Percentiles rank a stretch among this genome's conserved stretches.
Conservation (phyloP, 2,113 vertebrate species). For the Oryzias javanicus region DNA sequence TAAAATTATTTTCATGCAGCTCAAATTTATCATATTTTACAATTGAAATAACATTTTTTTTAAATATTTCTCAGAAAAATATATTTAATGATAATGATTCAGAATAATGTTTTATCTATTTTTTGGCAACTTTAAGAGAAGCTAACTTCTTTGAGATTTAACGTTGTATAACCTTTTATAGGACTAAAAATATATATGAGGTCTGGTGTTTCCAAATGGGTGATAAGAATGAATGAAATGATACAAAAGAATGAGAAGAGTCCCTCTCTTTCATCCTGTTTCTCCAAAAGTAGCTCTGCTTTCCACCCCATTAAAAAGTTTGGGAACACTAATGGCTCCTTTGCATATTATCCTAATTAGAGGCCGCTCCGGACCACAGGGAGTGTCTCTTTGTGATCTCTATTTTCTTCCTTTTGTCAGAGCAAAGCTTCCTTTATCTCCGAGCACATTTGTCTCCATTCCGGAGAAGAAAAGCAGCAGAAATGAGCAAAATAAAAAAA, state of each 20-base stretch:
- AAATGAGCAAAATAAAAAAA: conserved; percentile 13
- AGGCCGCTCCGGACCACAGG: conserved; percentile 72
- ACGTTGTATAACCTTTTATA: too few relatives aligned
- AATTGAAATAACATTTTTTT: too few relatives aligned
- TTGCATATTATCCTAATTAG: conserved; percentile 88
- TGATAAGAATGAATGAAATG: conserved; percentile 20
- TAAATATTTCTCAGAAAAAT: too few relatives aligned
- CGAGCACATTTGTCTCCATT: background rate
- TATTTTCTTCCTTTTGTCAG: conserved; percentile 27
- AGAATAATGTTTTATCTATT: too few relatives aligned
- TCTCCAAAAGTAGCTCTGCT: conserved; percentile 83
- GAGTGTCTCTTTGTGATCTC: conserved; percentile 58
- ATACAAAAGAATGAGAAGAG: conserved; percentile 67
- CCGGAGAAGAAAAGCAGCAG: conserved; percentile 25
- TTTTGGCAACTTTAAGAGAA: too few relatives aligned
- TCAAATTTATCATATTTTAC: too few relatives aligned
- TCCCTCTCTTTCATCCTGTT: conserved; percentile 83
- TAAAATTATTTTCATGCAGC: too few relatives aligned
- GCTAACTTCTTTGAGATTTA: background rate
- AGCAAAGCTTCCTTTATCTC: conserved; percentile 19
- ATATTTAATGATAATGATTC: too few relatives aligned
- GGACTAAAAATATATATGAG: background rate
- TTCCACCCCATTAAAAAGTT: conserved; percentile 92
- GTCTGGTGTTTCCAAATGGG: conserved; percentile 44
- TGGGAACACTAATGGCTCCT: conserved; percentile 86